phyloP scores from a whole-genome alignment of 2,888 invertebrate species.

The Dasypogon diadema region DNA sequence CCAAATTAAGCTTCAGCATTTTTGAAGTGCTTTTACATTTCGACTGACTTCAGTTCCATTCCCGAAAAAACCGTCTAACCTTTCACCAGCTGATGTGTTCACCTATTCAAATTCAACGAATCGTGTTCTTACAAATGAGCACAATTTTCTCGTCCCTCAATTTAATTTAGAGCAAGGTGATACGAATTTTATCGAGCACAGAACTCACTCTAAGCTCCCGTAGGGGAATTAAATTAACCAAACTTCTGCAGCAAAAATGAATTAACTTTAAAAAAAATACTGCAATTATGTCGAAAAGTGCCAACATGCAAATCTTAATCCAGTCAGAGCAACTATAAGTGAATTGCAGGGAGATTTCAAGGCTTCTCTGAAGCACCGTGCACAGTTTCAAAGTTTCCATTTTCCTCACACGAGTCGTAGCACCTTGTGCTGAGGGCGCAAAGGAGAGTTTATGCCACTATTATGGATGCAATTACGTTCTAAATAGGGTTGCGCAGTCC shows the following conservation, averaged over 20 bases:
- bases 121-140: conserved; percentile 28
- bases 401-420: conserved; percentile 8
- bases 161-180: conserved; percentile 44
- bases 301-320: conserved; percentile 31
- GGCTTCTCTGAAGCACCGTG: neutral
- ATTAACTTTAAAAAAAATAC: neutral
- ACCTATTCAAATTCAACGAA: conserved; percentile 28
- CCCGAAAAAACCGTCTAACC: conserved; percentile 22
- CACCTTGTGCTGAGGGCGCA: conserved; percentile 17
- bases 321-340: neutral
- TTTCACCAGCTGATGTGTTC: conserved; percentile 8
- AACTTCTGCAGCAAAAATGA: conserved; percentile 16
- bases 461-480: conserved; percentile 53
- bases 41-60: neutral
- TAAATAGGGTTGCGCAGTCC: conserved; percentile 49
- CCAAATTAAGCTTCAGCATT: conserved; percentile 19
- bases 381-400: neutral
- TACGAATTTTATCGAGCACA: conserved; percentile 12
- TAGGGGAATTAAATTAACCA: neutral
- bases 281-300: conserved; percentile 17
- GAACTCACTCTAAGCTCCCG: neutral
- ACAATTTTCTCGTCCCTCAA: conserved; percentile 45
- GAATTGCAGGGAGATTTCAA: neutral
- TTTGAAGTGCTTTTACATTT: neutral
- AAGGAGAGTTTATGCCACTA: conserved; percentile 52